Conservation (phyloP, 2,113 vertebrate species). For the Sylvilagus bachmani region DNA sequence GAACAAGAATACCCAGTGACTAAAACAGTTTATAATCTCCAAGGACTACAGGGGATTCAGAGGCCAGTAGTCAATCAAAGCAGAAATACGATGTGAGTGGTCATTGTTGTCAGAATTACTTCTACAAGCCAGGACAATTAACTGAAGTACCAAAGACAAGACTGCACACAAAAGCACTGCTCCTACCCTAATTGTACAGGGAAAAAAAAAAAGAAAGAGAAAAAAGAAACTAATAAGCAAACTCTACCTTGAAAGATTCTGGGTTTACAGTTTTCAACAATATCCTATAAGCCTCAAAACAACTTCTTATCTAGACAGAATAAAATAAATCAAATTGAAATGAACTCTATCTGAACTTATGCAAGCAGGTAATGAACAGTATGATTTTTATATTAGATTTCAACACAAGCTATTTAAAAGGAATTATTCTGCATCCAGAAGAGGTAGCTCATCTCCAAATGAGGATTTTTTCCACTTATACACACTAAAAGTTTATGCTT, state of each 20-base stretch:
- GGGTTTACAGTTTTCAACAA: slow-evolving; percentile 34
- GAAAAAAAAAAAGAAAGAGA: neutral
- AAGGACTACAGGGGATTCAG: neutral
- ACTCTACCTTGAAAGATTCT: slow-evolving; percentile 13
- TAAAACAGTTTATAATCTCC: slow-evolving; percentile 48
- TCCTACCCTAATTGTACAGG: neutral
- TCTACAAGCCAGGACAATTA: slow-evolving; percentile 11
- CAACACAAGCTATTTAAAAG: slow-evolving; percentile 42
- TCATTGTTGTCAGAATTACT: slow-evolving; percentile 47
- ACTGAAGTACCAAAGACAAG: slow-evolving; percentile 16
- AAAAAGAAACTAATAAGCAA: neutral
- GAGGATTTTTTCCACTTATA: neutral
- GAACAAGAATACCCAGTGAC: slow-evolving; percentile 55
- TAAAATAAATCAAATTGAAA: slow-evolving; percentile 44
- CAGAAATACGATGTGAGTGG: neutral
- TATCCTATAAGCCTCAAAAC: neutral
- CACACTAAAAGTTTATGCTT: neutral
- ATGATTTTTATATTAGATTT: slow-evolving; percentile 51
- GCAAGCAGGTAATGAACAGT: slow-evolving; percentile 54
- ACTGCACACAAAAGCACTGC: neutral
- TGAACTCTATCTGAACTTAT: slow-evolving; percentile 65
- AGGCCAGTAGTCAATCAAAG: neutral
- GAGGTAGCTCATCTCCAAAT: neutral
- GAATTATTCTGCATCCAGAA: slow-evolving; percentile 2
- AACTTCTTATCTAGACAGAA: slow-evolving; percentile 34